Percentiles rank a stretch among this genome's conserved stretches.
Conservation (phyloP, 2,113 vertebrate species). For the Gallinago jamesoni region DNA sequence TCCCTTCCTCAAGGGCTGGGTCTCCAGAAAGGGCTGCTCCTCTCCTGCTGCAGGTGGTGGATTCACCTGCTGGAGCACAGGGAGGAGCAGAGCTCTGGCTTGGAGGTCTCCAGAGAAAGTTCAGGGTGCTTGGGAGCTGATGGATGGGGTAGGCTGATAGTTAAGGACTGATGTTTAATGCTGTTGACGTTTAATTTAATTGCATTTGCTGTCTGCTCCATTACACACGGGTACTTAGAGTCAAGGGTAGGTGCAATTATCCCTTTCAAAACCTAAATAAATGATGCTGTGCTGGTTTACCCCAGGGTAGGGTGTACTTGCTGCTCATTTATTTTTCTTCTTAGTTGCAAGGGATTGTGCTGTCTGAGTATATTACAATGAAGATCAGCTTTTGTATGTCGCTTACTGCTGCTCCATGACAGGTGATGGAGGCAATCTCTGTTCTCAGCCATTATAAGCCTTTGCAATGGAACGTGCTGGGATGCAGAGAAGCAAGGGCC, state of each 20-base stretch:
- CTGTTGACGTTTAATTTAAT: conserved; percentile 44
- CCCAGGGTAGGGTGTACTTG: neutral
- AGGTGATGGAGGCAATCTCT: neutral
- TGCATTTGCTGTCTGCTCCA: conserved; percentile 27
- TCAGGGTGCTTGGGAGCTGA: conserved; percentile 24
- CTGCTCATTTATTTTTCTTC: conserved; percentile 32
- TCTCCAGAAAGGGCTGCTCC: neutral
- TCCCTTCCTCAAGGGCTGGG: neutral
- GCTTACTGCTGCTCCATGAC: neutral
- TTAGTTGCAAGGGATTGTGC: neutral
- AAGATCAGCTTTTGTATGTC: neutral
- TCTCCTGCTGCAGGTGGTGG: neutral
- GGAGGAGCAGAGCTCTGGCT: neutral
- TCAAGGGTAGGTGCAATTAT: conserved; percentile 50
- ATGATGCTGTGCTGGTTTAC: conserved; percentile 17
- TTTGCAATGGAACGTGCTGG: neutral
- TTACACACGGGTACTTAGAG: conserved; percentile 19
- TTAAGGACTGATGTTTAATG: conserved; percentile 58
- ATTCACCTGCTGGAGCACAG: neutral
- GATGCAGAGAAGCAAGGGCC: neutral
- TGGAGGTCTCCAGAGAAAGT: neutral
- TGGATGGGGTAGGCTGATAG: conserved; percentile 23
- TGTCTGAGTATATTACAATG: neutral
- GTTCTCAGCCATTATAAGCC: neutral
- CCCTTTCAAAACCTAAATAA: conserved; percentile 50